Evolutionary conservation across 2,888 invertebrate species (phyloP), one percentile per base, ranked within the genome.

Genomic region (Choreutis nemorana): DNA sequence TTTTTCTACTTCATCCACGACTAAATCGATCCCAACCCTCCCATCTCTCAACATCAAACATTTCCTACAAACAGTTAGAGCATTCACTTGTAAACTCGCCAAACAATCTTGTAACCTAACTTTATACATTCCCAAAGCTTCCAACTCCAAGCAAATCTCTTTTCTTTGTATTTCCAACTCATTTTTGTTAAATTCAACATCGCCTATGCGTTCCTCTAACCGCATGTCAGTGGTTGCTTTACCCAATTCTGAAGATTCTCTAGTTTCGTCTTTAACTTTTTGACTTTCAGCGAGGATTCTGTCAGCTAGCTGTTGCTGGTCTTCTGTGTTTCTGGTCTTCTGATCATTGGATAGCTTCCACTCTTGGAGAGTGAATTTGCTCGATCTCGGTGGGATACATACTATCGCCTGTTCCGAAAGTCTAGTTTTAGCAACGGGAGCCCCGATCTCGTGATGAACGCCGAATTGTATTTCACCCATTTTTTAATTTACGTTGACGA

Each of bases 1-100:
- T 30, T 77, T 80, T 55, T 91, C 90, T 1, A 89, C 88, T 40
- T 86, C 84, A 50, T 92, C 91, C 33, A 55, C 51, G 28, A 86
- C 86, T 48, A 88, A 63, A 55, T 89, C 89, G 34, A 89, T 87
- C 8, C 84, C 85, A 3, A 83, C 48, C 25, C 89, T 71, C 12
- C 84, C 82, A 50, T 90, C 89, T 32, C 88, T 83, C 31, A 86
- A 59, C 6, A 81, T 72, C 8, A 89, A 64, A 55, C 90, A 91
- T 51, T 88, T 83, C 46, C 81, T 68, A 42, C 83, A 83, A 29
- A 85, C 83, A 27, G 75, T 68, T 35, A 83, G 44, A 3, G 83
- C 81, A 40, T 83, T 82, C 33, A 77, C 72, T 33, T 18, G 18
- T 8, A 18, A 18, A 8, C 5, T 6, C 4, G 18, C 18, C 18